These are phyloP conservation scores for Heteromyza rotundicornis DNA, from an alignment of 2,888 invertebrate genomes.

Conservation along the genomic window DNA sequence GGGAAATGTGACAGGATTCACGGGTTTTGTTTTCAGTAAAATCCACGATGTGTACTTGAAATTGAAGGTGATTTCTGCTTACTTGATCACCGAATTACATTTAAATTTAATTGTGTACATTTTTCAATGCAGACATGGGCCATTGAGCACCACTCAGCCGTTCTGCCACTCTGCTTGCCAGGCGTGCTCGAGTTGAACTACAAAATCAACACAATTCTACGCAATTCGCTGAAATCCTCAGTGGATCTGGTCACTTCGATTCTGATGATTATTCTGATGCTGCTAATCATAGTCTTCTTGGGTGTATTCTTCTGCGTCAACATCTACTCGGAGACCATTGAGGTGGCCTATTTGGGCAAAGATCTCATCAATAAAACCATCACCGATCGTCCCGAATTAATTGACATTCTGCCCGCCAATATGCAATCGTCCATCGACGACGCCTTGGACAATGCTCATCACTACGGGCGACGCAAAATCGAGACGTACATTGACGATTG, in stretches of 20 bases:
- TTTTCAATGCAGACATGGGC: slow-evolving; percentile 63
- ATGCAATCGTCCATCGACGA: slow-evolving; percentile 77
- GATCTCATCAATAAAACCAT: slow-evolving; percentile 88
- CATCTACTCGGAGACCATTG: slow-evolving; percentile 94
- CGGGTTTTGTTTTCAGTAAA: slow-evolving; percentile 47
- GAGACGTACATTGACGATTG: slow-evolving; percentile 83
- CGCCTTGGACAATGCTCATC: slow-evolving; percentile 89
- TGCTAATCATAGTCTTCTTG: slow-evolving; percentile 78
- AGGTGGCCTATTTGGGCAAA: slow-evolving; percentile 86
- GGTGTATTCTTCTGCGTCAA: slow-evolving; percentile 74
- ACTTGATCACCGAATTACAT: neutral
- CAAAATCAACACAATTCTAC: slow-evolving; percentile 69
- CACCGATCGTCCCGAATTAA: slow-evolving; percentile 85
- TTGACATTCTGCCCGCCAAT: slow-evolving; percentile 76
- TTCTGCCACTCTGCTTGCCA: slow-evolving; percentile 78
- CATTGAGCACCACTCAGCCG: slow-evolving; percentile 67
- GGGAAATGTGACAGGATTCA: slow-evolving; percentile 53
- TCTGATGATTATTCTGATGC: slow-evolving; percentile 83
- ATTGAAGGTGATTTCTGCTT: slow-evolving; percentile 34
- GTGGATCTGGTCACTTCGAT: slow-evolving; percentile 87
- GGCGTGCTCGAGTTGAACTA: slow-evolving; percentile 76
- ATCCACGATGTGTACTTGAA: slow-evolving; percentile 42
- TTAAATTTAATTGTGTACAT: slow-evolving; percentile 34
- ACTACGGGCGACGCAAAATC: slow-evolving; percentile 90
- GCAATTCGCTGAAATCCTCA: slow-evolving; percentile 72